Percentiles rank a stretch among this genome's conserved stretches.
Conservation (phyloP, 2,113 vertebrate species). For the Campylomormyrus tamandua region DNA sequence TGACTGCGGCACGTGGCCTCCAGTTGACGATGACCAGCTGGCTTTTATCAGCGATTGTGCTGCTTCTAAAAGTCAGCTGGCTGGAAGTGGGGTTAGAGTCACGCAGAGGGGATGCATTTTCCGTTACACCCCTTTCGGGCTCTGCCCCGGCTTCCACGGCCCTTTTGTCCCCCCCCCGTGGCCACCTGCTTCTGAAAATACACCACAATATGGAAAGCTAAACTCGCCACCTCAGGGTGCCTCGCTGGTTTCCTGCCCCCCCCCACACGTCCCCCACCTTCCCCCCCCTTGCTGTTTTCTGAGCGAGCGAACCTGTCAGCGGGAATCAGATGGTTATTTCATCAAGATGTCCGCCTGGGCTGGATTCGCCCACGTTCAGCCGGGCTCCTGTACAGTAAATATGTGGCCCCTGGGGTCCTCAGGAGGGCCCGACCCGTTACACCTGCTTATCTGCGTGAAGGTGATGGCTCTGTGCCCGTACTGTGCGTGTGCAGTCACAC, state of each 20-base stretch:
- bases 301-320: neutral
- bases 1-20: neutral
- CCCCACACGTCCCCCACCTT: neutral
- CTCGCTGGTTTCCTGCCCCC: neutral
- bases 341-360: neutral
- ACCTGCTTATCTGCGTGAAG: neutral
- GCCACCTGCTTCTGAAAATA: neutral
- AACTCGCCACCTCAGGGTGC: neutral
- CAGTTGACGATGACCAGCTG: neutral
- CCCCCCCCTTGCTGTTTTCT: neutral
- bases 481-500: neutral
- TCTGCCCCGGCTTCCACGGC: neutral
- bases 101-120: neutral
- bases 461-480: neutral
- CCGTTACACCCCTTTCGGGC: neutral
- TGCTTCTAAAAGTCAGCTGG: neutral
- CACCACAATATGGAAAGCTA: neutral
- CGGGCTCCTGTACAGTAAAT: neutral
- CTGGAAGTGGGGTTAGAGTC: neutral
- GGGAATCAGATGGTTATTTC: neutral
- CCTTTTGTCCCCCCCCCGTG: neutral
- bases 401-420: neutral
- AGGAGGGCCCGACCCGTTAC: neutral
- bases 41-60: neutral
- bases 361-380: neutral